Evolutionary conservation across 2,797 vertebrate genomes (phyloP), one percentile per base, ranked within the genome.

Genomic region (Coccyzus lansbergi): DNA sequence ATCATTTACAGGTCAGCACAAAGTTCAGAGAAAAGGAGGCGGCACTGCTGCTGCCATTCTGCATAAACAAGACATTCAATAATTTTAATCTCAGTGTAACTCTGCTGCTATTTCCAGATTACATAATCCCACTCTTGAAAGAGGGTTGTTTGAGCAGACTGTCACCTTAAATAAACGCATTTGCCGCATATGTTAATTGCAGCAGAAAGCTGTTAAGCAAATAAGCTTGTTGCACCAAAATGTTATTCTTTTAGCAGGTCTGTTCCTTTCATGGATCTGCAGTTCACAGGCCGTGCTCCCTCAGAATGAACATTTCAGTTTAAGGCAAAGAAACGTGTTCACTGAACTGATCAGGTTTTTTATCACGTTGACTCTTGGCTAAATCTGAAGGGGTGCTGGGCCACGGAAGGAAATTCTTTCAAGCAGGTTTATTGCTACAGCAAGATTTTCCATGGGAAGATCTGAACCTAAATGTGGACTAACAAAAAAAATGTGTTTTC

Each of bases 191-290:
- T 25, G 59, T 88, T 96, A 95, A 96, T 86, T 93, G 93, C 70
- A 21, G 52, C 26, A 81, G 96, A 97, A 92, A 96, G 94, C 95
- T 96, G 96, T 91, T 97, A 92, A 92, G 91, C 93, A 95, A 93
- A 97, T 94, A 62, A 93, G 80, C 89, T 88, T 82, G 89, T 97
- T 94, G 84, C 76, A 7, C 85, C 94, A 82, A 84, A 95, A 97
- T 7, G 74, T 91, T 79, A 94, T 96, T 94, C 65, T 96, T 96
- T 95, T 92, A 95, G 93, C 95, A 96, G 92, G 87, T 94, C 92
- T 93, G 91, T 24, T 96, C 72, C 89, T 93, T 94, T 38, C 84
- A 38, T 3, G 44, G 91, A 31, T 79, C 83, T 90, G 74, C 77
- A 76, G 3, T 31, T 91, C 84, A 75, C 34, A 67, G 74, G 51